Evolutionary conservation across 2,888 invertebrate species (phyloP).

Genomic region (Callyntrura guangdongensis): DNA sequence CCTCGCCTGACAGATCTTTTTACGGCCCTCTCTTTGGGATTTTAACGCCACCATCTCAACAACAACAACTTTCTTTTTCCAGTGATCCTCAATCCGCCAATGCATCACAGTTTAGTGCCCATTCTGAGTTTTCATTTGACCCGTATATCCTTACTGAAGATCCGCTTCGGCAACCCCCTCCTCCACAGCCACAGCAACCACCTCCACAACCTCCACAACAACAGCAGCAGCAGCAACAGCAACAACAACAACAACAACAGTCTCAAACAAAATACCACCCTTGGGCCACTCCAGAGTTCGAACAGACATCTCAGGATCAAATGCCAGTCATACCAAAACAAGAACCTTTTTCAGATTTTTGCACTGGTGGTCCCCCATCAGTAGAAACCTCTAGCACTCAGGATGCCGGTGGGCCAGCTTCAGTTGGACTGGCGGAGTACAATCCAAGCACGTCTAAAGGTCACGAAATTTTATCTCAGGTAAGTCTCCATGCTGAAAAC

Average conservation of each 20-base stretch:
- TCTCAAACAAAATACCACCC: conserved; percentile 84
- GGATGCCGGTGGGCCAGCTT: conserved; percentile 85
- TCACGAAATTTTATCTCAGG: conserved; percentile 94
- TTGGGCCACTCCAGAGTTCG: conserved; percentile 85
- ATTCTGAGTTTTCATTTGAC: conserved; percentile 84
- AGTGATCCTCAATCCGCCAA: conserved; percentile 82
- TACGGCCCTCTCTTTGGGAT: conserved; percentile 89
- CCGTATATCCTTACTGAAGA: conserved; percentile 84
- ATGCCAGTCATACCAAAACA: conserved; percentile 90
- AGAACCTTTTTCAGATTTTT: conserved; percentile 87
- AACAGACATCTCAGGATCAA: conserved; percentile 86
- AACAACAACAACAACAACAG: conserved; percentile 83
- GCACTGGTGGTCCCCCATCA: conserved; percentile 85
- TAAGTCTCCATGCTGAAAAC: conserved; percentile 39
- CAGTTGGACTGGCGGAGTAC: conserved; percentile 95
- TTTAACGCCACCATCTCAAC: conserved; percentile 87
- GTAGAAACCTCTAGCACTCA: conserved; percentile 85
- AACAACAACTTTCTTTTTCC: conserved; percentile 85
- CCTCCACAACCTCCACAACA: conserved; percentile 67
- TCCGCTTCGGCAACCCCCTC: conserved; percentile 83
- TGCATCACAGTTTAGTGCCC: conserved; percentile 82
- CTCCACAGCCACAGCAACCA: conserved; percentile 53
- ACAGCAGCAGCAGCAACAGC: conserved; percentile 80
- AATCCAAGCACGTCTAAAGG: conserved; percentile 98
- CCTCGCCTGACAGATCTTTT: conserved; percentile 89